Evolutionary conservation across 2,797 vertebrate genomes (phyloP).

Genomic region (Threskiornis aethiopicus): DNA sequence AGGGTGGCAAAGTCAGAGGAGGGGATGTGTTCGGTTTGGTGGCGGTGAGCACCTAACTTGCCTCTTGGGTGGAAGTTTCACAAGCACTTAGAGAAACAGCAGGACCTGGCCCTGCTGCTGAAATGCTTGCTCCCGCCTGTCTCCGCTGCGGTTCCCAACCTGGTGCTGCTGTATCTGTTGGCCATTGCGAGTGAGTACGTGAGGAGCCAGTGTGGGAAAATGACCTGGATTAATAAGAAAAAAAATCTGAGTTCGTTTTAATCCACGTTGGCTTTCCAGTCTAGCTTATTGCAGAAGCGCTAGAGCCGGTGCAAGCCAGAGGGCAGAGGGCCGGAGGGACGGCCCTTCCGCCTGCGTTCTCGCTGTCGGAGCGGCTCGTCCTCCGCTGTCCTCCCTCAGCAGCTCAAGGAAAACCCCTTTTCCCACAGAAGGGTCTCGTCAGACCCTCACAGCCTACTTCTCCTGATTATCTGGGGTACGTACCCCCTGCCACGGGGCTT

Average conservation of each 20-base stretch:
- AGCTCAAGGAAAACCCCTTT: background rate
- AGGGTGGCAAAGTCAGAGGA: background rate
- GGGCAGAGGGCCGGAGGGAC: background rate
- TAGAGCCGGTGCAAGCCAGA: background rate
- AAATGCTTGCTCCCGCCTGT: background rate
- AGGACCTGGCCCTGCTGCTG: background rate
- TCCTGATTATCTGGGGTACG: background rate
- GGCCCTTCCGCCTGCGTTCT: background rate
- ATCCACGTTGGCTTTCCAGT: background rate
- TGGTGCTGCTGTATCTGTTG: fast-evolving
- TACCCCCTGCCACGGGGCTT: background rate
- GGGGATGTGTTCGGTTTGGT: background rate
- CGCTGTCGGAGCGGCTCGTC: background rate
- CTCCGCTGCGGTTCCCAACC: background rate
- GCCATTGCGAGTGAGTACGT: fast-evolving
- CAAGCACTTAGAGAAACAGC: background rate
- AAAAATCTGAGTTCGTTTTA: background rate
- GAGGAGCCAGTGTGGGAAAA: background rate
- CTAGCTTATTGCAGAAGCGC: background rate
- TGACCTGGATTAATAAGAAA: background rate
- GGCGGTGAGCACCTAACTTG: background rate
- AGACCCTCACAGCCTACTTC: background rate
- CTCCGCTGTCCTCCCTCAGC: fast-evolving
- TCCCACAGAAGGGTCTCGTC: background rate
- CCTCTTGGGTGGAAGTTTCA: background rate